Conservation (phyloP, 2,113 vertebrate species). For the Mugil cephalus region DNA sequence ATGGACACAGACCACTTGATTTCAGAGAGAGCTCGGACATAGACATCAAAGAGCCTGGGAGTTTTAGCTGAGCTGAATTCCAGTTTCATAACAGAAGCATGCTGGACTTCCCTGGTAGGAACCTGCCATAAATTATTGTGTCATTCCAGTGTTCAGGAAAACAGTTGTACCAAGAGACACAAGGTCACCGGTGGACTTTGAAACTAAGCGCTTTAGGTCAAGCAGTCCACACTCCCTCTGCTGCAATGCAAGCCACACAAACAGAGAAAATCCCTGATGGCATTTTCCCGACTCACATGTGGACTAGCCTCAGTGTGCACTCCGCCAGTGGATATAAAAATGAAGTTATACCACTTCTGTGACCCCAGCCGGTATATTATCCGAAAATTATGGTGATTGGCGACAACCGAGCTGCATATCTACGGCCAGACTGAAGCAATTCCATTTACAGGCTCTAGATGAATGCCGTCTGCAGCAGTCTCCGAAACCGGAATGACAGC, state of each 20-base stretch:
- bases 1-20: not conserved
- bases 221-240: constrained; percentile 20
- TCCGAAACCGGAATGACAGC: constrained; percentile 16
- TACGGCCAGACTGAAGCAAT: constrained; percentile 15
- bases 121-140: constrained; percentile 36
- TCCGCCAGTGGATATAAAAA: not conserved
- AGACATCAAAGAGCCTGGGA: constrained; percentile 25
- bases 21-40: constrained; percentile 1
- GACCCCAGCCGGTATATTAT: not conserved
- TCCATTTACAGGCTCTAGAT: constrained; percentile 15
- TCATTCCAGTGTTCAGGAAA: constrained; percentile 40
- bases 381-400: constrained; percentile 7
- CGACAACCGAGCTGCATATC: not conserved
- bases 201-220: constrained; percentile 21
- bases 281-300: constrained; percentile 14
- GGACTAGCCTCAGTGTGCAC: constrained; percentile 1
- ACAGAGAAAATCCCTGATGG: constrained; percentile 30
- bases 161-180: constrained; percentile 42
- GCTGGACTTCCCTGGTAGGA: constrained; percentile 23
- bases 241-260: constrained; percentile 29
- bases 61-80: constrained; percentile 55
- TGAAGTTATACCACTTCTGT: not conserved
- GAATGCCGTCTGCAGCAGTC: constrained; percentile 27
- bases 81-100: constrained; percentile 55
- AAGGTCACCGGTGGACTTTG: constrained; percentile 33